Evolutionary conservation across 2,113 vertebrate species (phyloP).

Genomic region (Merops nubicus): DNA sequence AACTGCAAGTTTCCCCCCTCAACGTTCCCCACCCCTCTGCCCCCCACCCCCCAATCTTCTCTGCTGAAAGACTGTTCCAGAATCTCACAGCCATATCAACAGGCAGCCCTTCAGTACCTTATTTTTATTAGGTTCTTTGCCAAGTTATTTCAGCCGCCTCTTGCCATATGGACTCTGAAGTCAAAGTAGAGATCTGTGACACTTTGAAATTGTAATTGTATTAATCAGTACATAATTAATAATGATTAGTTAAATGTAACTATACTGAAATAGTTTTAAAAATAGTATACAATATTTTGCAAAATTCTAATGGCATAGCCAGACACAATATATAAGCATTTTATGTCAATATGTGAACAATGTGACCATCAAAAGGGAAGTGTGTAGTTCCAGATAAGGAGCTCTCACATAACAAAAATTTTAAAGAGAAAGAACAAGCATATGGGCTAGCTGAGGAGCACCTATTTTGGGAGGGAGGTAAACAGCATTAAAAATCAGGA

Average conservation of each 20-base stretch:
- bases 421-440: neutral
- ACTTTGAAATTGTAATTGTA: neutral
- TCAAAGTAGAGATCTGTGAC: neutral
- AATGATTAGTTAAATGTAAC: neutral
- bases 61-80: neutral
- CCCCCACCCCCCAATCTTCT: neutral
- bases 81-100: neutral
- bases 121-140: neutral
- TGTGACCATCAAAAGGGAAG: neutral
- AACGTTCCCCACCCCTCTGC: too few relatives aligned
- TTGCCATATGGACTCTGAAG: neutral
- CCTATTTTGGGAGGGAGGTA: fast-evolving
- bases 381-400: neutral
- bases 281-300: neutral
- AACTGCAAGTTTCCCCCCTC: neutral
- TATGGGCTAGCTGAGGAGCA: neutral
- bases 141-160: neutral
- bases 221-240: neutral
- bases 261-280: neutral
- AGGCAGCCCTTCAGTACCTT: neutral
- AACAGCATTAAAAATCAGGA: neutral
- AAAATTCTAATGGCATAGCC: neutral
- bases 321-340: neutral
- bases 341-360: neutral
- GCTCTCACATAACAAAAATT: neutral